Evolutionary conservation across 2,888 invertebrate species (phyloP).

Genomic region (Hylaea fasciaria): DNA sequence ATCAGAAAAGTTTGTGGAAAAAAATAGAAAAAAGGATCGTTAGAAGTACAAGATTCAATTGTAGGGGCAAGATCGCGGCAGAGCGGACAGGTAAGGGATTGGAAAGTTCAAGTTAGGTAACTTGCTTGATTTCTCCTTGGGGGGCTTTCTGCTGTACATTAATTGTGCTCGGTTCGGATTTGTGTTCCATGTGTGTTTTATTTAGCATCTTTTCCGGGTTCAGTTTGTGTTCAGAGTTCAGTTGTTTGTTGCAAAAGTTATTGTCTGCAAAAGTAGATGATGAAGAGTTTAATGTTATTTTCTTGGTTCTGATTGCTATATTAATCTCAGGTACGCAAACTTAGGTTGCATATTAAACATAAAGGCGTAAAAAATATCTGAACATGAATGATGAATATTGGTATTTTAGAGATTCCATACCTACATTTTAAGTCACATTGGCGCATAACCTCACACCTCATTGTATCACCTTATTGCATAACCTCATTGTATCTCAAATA

Average conservation of each 20-base stretch:
- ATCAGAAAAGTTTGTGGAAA: slow-evolving; percentile 19
- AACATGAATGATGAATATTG: too few relatives aligned
- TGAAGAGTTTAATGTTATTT: neutral
- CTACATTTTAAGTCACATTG: too few relatives aligned
- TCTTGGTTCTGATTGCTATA: too few relatives aligned
- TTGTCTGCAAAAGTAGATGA: neutral
- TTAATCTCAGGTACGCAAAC: too few relatives aligned
- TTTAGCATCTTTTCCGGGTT: slow-evolving; percentile 17
- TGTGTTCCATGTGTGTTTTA: slow-evolving; percentile 29
- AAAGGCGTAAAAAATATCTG: too few relatives aligned
- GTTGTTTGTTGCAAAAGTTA: slow-evolving; percentile 15
- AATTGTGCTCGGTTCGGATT: slow-evolving; percentile 8
- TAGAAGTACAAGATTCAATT: slow-evolving; percentile 28
- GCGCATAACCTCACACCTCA: too few relatives aligned
- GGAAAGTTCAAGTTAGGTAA: slow-evolving; percentile 17
- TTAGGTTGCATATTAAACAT: too few relatives aligned
- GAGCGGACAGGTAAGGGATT: slow-evolving; percentile 22
- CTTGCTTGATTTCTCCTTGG: slow-evolving; percentile 25
- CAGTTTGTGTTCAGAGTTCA: slow-evolving; percentile 7
- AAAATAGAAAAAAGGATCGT: slow-evolving; percentile 26
- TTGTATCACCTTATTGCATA: too few relatives aligned
- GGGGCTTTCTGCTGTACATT: slow-evolving; percentile 8
- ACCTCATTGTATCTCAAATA: too few relatives aligned
- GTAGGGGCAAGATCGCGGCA: too few relatives aligned
- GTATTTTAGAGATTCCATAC: too few relatives aligned